phyloP scores from a whole-genome alignment of 2,888 invertebrate species.

The Malthinus flaveolus region DNA sequence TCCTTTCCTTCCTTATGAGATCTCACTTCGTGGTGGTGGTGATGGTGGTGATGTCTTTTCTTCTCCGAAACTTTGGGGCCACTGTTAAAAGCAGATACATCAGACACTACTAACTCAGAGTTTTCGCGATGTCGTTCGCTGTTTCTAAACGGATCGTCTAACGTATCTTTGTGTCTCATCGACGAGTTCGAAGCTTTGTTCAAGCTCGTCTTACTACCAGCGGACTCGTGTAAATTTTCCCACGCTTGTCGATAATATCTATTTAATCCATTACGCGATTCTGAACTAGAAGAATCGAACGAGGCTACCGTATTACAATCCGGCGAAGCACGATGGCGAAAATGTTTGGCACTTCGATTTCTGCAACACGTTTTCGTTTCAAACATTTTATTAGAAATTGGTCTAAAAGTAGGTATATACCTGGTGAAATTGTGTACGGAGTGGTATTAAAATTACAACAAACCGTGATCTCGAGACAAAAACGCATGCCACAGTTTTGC shows the following conservation, averaged over 20 bases:
- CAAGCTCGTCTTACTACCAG: conserved; percentile 54
- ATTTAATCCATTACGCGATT: conserved; percentile 78
- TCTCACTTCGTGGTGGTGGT: conserved; percentile 69
- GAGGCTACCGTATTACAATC: conserved; percentile 92
- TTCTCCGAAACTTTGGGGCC: conserved; percentile 58
- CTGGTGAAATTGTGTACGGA: too few species aligned
- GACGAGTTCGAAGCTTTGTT: conserved; percentile 51
- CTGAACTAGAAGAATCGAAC: conserved; percentile 85
- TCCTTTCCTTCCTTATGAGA: conserved; percentile 62
- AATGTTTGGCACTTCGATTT: conserved; percentile 83
- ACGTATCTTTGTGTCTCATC: conserved; percentile 69
- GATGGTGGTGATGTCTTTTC: conserved; percentile 74
- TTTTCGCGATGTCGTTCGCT: conserved; percentile 61
- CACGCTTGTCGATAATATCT: conserved; percentile 90
- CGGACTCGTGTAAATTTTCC: conserved; percentile 88
- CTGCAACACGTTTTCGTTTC: conserved; percentile 51
- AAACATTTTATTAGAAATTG: neutral
- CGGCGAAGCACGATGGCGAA: conserved; percentile 84
- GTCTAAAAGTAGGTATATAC: conserved; percentile 2
- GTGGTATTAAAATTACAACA: neutral
- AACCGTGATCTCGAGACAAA: too few species aligned
- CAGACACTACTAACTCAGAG: conserved; percentile 76
- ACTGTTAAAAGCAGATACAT: conserved; percentile 57
- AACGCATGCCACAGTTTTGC: too few species aligned
- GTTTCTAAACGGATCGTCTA: conserved; percentile 66